phyloP scores from a whole-genome alignment of 2,113 vertebrate genomes.

The Canis aureus region DNA sequence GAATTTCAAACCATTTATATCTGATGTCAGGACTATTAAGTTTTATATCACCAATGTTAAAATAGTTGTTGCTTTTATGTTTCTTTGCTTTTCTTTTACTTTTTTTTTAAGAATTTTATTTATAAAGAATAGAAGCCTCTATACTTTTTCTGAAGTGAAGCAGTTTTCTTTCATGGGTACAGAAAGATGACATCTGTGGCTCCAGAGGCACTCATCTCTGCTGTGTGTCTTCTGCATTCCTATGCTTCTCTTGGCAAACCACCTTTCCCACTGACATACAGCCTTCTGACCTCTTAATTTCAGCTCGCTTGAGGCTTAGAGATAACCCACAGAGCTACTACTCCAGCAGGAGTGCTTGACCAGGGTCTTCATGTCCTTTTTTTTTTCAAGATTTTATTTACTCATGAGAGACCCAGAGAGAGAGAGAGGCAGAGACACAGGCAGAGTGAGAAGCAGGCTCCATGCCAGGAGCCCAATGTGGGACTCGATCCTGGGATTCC shows the following conservation, averaged over 20 bases:
- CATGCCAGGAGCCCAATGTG: too few relatives aligned
- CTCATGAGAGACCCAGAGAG: too few relatives aligned
- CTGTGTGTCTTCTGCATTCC: neutral
- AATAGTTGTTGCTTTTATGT: neutral
- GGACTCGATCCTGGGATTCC: too few relatives aligned
- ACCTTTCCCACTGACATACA: neutral
- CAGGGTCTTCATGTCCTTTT: neutral
- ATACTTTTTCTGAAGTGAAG: neutral
- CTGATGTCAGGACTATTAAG: neutral
- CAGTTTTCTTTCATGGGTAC: neutral
- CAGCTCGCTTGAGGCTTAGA: neutral
- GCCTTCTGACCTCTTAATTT: neutral
- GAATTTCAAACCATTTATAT: neutral
- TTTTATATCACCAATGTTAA: neutral
- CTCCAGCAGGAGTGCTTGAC: neutral
- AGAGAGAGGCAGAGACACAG: too few relatives aligned
- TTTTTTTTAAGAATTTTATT: neutral
- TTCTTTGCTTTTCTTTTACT: neutral
- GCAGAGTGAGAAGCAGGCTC: too few relatives aligned
- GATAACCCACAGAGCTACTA: neutral
- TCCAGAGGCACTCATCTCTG: accelerated
- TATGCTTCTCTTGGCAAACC: neutral
- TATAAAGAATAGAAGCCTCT: neutral
- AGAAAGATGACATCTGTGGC: neutral
- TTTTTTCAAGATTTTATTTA: neutral